Evolutionary conservation across 1,140 invertebrate species (phyloP), one percentile per base, ranked within the genome.

Genomic region (Drosophila setifemur): DNA sequence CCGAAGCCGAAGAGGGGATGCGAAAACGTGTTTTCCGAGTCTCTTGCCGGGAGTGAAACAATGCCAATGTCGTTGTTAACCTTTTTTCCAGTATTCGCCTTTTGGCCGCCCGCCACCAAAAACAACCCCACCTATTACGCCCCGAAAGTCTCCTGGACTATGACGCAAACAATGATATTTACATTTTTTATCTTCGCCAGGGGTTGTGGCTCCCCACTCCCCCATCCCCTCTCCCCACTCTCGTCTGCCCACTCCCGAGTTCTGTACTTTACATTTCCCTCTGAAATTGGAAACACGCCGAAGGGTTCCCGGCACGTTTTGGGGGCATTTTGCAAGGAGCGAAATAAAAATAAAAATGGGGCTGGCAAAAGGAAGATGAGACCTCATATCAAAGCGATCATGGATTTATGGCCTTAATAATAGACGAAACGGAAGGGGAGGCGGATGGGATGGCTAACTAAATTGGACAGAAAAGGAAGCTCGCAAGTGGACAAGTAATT

Each of bases 351-450:
- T 18, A 28, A 11, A 47, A n/a, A n/a, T n/a, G n/a, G n/a, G n/a
- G 8, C 9, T 11, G 40, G 29, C 8, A 26, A 9, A n/a, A 44
- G 16, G 60, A 9, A 12, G 55, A 50, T 29, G 55, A 47, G 67
- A 19, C 69, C 74, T 86, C 81, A 86, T 86, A 87, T 86, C 81
- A 86, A 86, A 81, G 82, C 81, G 81, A 87, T 86, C 81, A 86
- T 86, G 63, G 81, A 86, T 86, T 86, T 86, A 86, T 86, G 70
- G 81, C 81, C 81, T 86, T 86, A 87, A 86, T 81, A 86, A 86
- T 86, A 81, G 81, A 58, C 53, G 26, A 57, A 69, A 44, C 33
- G 45, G 55, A 47, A 42, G 48, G 33, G 45, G 47, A 29, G 23
- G 49, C 33, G 18, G 29, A 42, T 47, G 35, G 50, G 47, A 49